Conservation (phyloP, 2,113 vertebrate species). For the Anguilla rostrata region DNA sequence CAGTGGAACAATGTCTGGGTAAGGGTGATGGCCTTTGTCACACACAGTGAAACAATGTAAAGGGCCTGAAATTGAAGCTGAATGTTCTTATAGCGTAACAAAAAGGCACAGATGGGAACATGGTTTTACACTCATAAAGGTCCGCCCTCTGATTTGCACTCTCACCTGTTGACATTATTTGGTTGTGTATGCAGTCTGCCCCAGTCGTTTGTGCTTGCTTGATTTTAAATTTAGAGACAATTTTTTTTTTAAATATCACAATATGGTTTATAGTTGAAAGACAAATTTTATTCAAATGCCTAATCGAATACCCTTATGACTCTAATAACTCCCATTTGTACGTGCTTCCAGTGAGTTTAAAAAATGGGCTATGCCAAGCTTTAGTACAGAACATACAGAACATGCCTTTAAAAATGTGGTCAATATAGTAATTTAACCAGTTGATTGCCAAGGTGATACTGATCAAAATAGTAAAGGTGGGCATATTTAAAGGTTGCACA, state of each 20-base stretch:
- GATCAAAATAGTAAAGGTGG: neutral
- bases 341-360: neutral
- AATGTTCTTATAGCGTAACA: neutral
- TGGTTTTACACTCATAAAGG: neutral
- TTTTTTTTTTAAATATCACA: neutral
- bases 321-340: neutral
- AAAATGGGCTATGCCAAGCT: neutral
- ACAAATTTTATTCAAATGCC: neutral
- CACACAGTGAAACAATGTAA: neutral
- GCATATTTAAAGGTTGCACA: neutral
- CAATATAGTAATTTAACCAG: neutral
- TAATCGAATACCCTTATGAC: neutral
- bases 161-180: neutral
- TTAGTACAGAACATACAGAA: neutral
- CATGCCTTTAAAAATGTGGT: neutral
- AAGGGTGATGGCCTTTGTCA: neutral
- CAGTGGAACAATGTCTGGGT: neutral
- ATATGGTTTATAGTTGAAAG: neutral
- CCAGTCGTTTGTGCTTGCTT: neutral
- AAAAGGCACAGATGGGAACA: slow-evolving; percentile 15
- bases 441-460: neutral
- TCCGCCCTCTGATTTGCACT: neutral
- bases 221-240: neutral
- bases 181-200: neutral
- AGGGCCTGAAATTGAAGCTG: neutral